These are phyloP conservation scores for Bothrops jararaca DNA, from an alignment of 2,113 vertebrate genomes.

Conservation along the genomic window DNA sequence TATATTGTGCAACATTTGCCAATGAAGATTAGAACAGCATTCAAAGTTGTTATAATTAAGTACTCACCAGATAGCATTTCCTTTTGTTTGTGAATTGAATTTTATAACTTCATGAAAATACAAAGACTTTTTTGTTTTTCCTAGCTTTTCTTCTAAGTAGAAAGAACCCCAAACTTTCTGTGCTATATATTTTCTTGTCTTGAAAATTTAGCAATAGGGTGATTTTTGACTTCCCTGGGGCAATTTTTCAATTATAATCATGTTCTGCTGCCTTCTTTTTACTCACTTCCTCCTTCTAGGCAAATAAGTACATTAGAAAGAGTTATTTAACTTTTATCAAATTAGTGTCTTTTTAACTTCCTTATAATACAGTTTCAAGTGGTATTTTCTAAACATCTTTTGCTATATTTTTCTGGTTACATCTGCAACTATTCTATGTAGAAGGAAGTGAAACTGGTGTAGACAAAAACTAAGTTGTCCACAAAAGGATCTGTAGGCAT, in stretches of 20 bases:
- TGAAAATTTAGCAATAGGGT: background rate
- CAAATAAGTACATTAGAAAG: background rate
- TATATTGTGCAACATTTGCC: background rate
- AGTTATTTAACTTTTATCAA: background rate
- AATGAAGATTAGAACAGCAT: background rate
- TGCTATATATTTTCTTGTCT: background rate
- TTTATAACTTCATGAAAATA: background rate
- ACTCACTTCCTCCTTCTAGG: background rate
- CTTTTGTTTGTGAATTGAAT: background rate
- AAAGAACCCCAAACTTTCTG: background rate
- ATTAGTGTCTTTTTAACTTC: background rate
- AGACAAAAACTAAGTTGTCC: background rate
- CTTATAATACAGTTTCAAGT: background rate
- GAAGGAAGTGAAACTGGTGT: background rate
- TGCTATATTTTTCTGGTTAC: background rate
- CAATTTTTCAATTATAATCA: background rate
- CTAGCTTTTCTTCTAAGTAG: background rate
- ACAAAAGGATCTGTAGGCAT: background rate
- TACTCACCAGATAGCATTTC: background rate
- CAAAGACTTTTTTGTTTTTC: background rate
- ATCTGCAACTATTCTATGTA: background rate
- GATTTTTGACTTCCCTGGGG: background rate
- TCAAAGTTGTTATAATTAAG: background rate
- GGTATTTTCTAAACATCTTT: background rate
- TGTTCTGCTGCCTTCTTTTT: background rate